Evolutionary conservation across 2,888 invertebrate genomes (phyloP), one percentile per base, ranked within the genome.

Genomic region (Notocelia uddmanniana): DNA sequence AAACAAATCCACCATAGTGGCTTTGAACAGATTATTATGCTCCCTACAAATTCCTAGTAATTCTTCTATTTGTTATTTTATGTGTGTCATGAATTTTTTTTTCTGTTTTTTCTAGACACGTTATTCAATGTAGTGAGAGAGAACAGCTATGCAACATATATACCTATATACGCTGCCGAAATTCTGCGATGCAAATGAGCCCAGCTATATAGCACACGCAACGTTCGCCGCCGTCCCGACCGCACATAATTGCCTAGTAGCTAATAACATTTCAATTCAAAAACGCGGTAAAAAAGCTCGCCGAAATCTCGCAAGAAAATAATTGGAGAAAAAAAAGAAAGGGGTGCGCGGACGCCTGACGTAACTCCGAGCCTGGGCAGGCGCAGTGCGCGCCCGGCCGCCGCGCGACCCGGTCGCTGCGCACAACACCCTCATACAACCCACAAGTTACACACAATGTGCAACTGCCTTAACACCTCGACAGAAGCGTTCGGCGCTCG

Each of bases 281-380:
- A 52, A 68, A 68, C 54, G 34, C 64, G 69, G 71, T 75, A 74
- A 86, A 89, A 88, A 86, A 85, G 78, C 77, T 77, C 76, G 76
- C 86, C 89, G 86, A 87, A 91, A 88, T 89, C 86, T 87, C 82
- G 86, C 88, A 91, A 89, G 89, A 91, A 92, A 91, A 86, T 91
- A 91, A 92, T 92, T 89, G 89, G 83, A 83, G 84, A 87, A 90
- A 91, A 59, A 91, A 92, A 91, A 86, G 89, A 92, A 92, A 89
- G 93, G 93, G 92, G 91, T 91, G 90, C 83, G 87, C 84, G 81
- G 83, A 45, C 45, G 85, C 87, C 87, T 89, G 91, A 90, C 90
- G 92, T 91, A 92, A 91, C 89, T 85, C 77, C 78, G 80, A 74
- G 68, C 76, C 75, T 74, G 79, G 78, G 81, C 81, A 77, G 74